Conservation (phyloP, 1,140 invertebrate genomes). For the Drosophila ambigua region DNA sequence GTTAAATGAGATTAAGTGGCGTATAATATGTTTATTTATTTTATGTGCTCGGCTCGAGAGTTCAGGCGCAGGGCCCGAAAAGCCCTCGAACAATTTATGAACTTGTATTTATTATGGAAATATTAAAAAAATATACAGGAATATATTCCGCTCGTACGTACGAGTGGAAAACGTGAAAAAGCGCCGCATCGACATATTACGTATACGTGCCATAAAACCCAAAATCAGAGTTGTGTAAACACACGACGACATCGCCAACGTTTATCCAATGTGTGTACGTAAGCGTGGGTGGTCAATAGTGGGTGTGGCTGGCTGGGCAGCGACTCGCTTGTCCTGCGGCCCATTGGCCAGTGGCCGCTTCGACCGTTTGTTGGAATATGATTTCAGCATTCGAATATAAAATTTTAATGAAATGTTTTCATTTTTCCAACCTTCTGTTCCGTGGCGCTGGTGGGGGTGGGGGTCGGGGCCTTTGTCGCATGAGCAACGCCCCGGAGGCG, state of each 20-base stretch:
- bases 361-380: slow-evolving; percentile 41
- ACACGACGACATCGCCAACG: slow-evolving; percentile 18
- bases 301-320: too few relatives aligned
- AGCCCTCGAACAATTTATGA: slow-evolving; percentile 48
- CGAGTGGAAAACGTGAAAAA: slow-evolving; percentile 23
- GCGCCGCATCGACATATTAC: slow-evolving; percentile 46
- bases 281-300: slow-evolving; percentile 1
- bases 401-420: slow-evolving; percentile 70
- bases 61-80: not conserved
- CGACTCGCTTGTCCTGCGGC: slow-evolving; percentile 15
- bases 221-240: slow-evolving; percentile 60
- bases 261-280: slow-evolving; percentile 17
- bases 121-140: slow-evolving; percentile 49
- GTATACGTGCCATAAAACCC: slow-evolving; percentile 59
- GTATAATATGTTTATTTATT: slow-evolving; percentile 76
- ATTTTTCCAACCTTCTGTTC: slow-evolving; percentile 21
- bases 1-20: slow-evolving; percentile 75
- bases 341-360: not conserved
- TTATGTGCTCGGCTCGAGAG: slow-evolving; percentile 58
- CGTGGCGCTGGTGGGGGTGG: too few relatives aligned
- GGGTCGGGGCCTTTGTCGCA: not conserved
- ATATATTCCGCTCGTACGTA: too few relatives aligned
- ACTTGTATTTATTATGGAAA: slow-evolving; percentile 66
- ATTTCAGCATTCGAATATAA: slow-evolving; percentile 60
- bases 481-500: not conserved